Evolutionary conservation across 2,888 invertebrate species (phyloP), one percentile per base, ranked within the genome.

Genomic region (Seira musarum): DNA sequence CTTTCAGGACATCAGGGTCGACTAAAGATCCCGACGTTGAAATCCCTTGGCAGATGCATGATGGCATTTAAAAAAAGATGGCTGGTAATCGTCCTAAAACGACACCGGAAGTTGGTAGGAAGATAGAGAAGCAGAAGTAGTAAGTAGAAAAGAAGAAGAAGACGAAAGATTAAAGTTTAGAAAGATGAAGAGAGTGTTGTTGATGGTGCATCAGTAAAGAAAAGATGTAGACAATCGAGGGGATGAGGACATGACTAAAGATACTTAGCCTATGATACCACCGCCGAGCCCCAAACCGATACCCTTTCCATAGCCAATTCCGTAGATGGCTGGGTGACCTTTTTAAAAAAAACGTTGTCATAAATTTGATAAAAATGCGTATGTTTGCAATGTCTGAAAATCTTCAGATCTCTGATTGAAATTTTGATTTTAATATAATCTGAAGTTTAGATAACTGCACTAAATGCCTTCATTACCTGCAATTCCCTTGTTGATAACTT

Each of bases 401-500:
- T 46, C 15, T 10, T 46, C 15, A 10, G 15, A 46, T 46, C 15
- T 10, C 8, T 46, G 15, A 10, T 46, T 10, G n/a, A n/a, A n/a
- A n/a, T n/a, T n/a, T n/a, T n/a, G n/a, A n/a, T n/a, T n/a, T n/a
- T n/a, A n/a, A n/a, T n/a, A n/a, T n/a, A n/a, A n/a, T n/a, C n/a
- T n/a, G n/a, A n/a, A n/a, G n/a, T n/a, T n/a, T n/a, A n/a, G n/a
- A n/a, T n/a, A n/a, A n/a, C n/a, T n/a, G n/a, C n/a, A n/a, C n/a
- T n/a, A 46, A 46, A 46, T 46, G 46, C 6, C 8, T 6, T 10
- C 15, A 46, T 10, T 10, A 35, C 35, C 64, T 57, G 70, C 70
- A 21, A 70, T 68, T 6, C 75, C 75, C 76, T 76, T 76, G 76
- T 76, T 76, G 68, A 76, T 76, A 19, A 76, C 76, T 49, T 76